Conservation (phyloP, 2,113 vertebrate species). For the Tachuris rubrigastra region DNA sequence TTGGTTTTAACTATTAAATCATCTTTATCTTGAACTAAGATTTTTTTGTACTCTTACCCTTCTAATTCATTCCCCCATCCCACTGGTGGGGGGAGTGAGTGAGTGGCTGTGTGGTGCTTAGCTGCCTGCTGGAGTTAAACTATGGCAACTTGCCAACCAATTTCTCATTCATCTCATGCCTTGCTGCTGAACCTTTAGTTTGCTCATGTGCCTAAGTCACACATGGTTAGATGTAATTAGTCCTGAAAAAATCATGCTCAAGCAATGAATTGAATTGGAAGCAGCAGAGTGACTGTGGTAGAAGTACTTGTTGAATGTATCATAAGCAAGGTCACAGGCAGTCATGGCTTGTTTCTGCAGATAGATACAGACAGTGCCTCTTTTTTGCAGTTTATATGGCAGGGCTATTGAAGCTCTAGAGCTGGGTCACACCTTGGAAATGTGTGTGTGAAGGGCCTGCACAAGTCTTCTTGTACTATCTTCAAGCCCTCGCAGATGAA, state of each 20-base stretch:
- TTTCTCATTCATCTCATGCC: conserved; percentile 30
- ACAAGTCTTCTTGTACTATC: background rate
- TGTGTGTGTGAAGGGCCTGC: background rate
- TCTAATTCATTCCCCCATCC: background rate
- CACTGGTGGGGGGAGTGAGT: background rate
- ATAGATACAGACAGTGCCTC: background rate
- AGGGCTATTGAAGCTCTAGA: background rate
- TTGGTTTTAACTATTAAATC: background rate
- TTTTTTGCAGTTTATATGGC: background rate
- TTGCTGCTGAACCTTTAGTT: background rate
- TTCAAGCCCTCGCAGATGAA: background rate
- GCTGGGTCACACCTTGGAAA: background rate
- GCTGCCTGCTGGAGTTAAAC: background rate
- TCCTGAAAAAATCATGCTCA: conserved; percentile 17
- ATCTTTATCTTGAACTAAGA: background rate
- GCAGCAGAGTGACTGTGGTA: background rate
- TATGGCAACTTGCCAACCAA: background rate
- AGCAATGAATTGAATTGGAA: background rate
- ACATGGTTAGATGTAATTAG: conserved; percentile 34
- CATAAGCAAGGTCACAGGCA: background rate
- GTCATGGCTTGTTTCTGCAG: background rate
- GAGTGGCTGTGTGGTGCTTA: background rate
- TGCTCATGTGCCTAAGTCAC: background rate
- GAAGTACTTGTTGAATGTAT: background rate
- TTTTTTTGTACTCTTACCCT: background rate